Evolutionary conservation across 1,140 invertebrate species (phyloP).

Genomic region (Drosophila kikkawai): DNA sequence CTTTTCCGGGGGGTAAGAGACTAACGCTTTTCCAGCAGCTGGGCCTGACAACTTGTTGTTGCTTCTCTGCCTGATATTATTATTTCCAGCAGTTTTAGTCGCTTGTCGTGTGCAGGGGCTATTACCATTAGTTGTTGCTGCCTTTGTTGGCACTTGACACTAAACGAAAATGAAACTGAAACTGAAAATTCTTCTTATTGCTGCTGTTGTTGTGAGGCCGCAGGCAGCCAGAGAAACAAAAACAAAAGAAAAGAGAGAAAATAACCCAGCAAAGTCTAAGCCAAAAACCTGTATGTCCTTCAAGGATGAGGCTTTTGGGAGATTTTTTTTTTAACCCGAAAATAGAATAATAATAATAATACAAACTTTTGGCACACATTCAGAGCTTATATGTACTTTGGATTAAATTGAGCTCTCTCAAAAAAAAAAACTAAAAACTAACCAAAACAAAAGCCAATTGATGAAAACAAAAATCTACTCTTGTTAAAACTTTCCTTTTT

Average conservation of each 20-base stretch:
- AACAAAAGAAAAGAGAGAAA: not conserved
- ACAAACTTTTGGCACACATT: constrained; percentile 26
- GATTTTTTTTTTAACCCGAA: not conserved
- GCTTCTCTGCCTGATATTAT: constrained; percentile 47
- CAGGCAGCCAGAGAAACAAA: constrained; percentile 51
- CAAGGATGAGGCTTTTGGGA: constrained; percentile 4
- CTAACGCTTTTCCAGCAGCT: constrained; percentile 7
- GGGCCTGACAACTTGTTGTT: constrained; percentile 35
- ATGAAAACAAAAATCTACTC: constrained; percentile 7
- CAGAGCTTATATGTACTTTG: constrained; percentile 5
- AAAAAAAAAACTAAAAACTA: not conserved
- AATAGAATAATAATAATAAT: constrained; percentile 7
- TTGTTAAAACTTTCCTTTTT: not conserved
- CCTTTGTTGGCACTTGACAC: constrained; percentile 74
- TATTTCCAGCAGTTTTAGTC: constrained; percentile 71
- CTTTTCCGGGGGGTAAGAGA: not conserved
- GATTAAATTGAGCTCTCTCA: not conserved
- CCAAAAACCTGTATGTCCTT: constrained; percentile 43
- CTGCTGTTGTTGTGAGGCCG: constrained; percentile 29
- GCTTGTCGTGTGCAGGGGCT: constrained; percentile 70
- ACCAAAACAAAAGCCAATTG: constrained; percentile 15
- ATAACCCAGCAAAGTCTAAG: not conserved
- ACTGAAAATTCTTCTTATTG: constrained; percentile 58
- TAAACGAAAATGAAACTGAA: constrained; percentile 80
- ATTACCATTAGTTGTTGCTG: constrained; percentile 73